phyloP scores from a whole-genome alignment of 2,113 vertebrate species.

The Danio rerio region GRCz12tu NC_133182.1:57553501-57554000 shows the following conservation, averaged over 20 bases:
- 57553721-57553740: background rate
- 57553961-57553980: background rate
- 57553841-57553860: background rate
- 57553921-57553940: slow-evolving; percentile 1
- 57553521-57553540: slow-evolving; percentile 3
- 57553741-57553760: no score
- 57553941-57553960: background rate
- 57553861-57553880: background rate
- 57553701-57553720: no score
- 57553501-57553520: background rate
- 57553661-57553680: background rate
- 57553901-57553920: background rate
- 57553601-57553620: background rate
- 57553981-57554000: background rate
- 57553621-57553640: background rate
- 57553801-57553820: background rate
- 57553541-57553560: slow-evolving; percentile 13
- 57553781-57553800: background rate
- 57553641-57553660: background rate
- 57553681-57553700: no score
- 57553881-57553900: background rate
- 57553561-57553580: background rate
- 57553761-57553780: background rate
- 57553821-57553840: no score
- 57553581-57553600: background rate